These are phyloP conservation scores for Phyllopteryx taeniolatus DNA, from an alignment of 2,113 vertebrate species.

Conservation along the genomic window DNA sequence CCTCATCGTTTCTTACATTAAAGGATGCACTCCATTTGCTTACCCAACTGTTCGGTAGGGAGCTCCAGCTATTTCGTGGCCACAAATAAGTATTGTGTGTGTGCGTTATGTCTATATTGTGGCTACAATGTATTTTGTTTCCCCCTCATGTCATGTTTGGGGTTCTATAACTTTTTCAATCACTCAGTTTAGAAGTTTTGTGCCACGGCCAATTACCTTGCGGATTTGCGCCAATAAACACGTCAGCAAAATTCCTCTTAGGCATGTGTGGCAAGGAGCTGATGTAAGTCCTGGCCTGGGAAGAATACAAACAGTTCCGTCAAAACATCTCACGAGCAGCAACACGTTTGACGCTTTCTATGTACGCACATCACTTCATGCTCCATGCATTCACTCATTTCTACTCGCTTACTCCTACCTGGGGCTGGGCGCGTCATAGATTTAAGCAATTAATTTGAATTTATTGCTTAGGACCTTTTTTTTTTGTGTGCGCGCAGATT, in stretches of 20 bases:
- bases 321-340: constrained; percentile 11
- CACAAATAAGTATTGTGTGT: too few relatives aligned
- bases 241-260: constrained; percentile 96
- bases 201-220: constrained; percentile 75
- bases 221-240: constrained; percentile 97
- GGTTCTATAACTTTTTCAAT: background rate
- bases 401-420: constrained; percentile 85
- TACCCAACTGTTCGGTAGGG: too few relatives aligned
- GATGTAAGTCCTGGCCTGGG: constrained; percentile 95
- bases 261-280: constrained; percentile 91
- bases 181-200: background rate
- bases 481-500: background rate
- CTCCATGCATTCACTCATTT: background rate
- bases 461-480: background rate
- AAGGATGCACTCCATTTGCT: too few relatives aligned
- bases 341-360: constrained; percentile 17
- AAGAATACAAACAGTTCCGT: constrained; percentile 26
- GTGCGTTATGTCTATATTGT: too few relatives aligned
- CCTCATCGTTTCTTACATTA: too few relatives aligned
- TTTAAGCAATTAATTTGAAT: background rate
- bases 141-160: background rate
- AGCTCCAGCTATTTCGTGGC: too few relatives aligned
- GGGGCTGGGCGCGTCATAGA: background rate
- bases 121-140: too few relatives aligned
- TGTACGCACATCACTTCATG: constrained; percentile 2